phyloP scores from a whole-genome alignment of 2,888 invertebrate species.

The Melitaea athalia region DNA sequence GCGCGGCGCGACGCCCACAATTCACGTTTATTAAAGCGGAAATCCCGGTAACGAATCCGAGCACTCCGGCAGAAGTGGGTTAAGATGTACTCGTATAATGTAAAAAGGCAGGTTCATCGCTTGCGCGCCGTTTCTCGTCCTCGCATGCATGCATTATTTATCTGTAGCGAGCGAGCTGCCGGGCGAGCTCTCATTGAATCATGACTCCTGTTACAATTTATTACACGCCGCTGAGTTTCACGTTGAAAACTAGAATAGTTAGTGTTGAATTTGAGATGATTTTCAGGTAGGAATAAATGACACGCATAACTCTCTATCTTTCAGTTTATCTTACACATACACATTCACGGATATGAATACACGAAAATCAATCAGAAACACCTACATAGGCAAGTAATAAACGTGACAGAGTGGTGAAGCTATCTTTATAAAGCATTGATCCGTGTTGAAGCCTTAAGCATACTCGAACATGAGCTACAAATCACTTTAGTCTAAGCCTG shows the following conservation, averaged over 20 bases:
- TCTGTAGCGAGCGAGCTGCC: conserved; percentile 8
- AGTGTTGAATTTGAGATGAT: background rate
- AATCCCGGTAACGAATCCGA: conserved; percentile 7
- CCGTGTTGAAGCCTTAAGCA: no score
- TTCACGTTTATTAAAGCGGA: background rate
- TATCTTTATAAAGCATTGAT: no score
- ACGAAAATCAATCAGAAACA: no score
- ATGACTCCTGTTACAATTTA: conserved; percentile 24
- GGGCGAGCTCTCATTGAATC: conserved; percentile 25
- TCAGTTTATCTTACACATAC: no score
- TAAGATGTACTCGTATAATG: background rate
- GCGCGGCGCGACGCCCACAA: background rate
- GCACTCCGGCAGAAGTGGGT: background rate
- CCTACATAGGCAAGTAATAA: no score
- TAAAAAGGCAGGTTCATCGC: conserved; percentile 8
- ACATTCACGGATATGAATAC: no score
- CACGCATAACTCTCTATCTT: no score
- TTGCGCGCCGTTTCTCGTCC: conserved; percentile 18
- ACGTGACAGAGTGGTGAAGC: no score
- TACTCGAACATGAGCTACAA: no score
- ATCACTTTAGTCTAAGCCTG: no score
- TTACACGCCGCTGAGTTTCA: conserved; percentile 17
- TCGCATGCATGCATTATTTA: conserved; percentile 26
- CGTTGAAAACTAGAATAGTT: conserved; percentile 1
- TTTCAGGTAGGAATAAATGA: background rate